Evolutionary conservation across 2,888 invertebrate genomes (phyloP).

Genomic region (Sinotaia quadrata): DNA sequence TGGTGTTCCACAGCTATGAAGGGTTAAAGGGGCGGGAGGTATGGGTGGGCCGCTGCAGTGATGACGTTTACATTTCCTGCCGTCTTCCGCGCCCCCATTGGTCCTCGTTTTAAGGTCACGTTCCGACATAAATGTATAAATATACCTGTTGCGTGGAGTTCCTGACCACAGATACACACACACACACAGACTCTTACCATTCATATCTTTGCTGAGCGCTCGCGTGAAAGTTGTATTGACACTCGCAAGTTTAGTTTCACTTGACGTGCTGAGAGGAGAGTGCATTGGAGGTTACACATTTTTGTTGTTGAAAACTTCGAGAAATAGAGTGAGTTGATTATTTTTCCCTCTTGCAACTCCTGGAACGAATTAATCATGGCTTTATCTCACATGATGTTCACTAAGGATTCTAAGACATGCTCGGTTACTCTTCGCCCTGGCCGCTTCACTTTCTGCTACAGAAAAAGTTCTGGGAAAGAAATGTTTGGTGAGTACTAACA

Average conservation of each 20-base stretch:
- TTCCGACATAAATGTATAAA: conserved; percentile 1
- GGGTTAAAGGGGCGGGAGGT: neutral
- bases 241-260: too few relatives aligned
- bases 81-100: neutral
- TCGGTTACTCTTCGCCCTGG: conserved; percentile 14
- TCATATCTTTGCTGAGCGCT: too few relatives aligned
- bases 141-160: neutral
- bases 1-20: too few relatives aligned
- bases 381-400: conserved; percentile 18
- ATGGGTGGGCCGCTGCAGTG: conserved; percentile 14
- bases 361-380: too few relatives aligned
- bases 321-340: too few relatives aligned
- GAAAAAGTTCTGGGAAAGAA: conserved; percentile 14
- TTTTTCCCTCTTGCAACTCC: too few relatives aligned
- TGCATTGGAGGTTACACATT: too few relatives aligned
- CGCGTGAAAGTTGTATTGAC: too few relatives aligned
- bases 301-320: too few relatives aligned
- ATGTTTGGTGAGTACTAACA: conserved; percentile 19
- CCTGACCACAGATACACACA: too few relatives aligned
- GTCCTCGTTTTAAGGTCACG: neutral
- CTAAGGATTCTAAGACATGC: conserved; percentile 20
- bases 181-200: too few relatives aligned
- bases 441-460: conserved; percentile 11
- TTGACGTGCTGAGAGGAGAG: too few relatives aligned
- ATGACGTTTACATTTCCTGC: conserved; percentile 10